Evolutionary conservation across 2,888 invertebrate species (phyloP), one percentile per base, ranked within the genome.

Genomic region (Ashinkailepas kermadecensis): DNA sequence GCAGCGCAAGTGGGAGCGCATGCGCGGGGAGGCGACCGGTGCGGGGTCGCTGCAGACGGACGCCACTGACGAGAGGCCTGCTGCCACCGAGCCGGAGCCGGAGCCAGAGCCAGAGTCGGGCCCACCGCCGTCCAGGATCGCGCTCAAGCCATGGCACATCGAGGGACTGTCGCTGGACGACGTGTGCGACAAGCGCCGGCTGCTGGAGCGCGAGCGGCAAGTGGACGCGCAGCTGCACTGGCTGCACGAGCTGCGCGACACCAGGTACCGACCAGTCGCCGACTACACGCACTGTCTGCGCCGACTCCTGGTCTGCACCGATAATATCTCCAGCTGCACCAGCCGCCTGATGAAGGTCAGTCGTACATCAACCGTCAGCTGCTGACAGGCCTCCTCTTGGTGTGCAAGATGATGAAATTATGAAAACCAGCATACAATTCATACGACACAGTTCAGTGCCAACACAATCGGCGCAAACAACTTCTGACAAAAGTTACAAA

Each of bases 201-300:
- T 70, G 39, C 70, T 25, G 39, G 70, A 70, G 70, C 70, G 70
- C 13, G 7, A 7, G 6, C 25, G 70, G 6, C 70, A 70, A 39
- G 13, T 70, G 39, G 70, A 70, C 15, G 25, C 9, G 39, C 39
- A 70, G 39, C 1, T 39, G 6, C 39, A 3, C 39, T 39, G 70
- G 25, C 70, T 70, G 39, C 25, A n/a, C 11, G 39, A 39, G 13
- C 25, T 39, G 70, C 25, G 70, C 3, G 39, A 70, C 70, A 39
- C 70, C 39, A 9, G 39, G 25, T 70, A 70, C 70, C 39, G 70
- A 13, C 39, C 39, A 6, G 15, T 39, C 15, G 13, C 12, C 70
- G 70, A 70, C 70, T 70, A 70, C 70, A n/a, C 0, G 39, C 70
- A 70, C 70, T 70, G 70, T 13, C 39, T 70, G 25, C 70, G 39